A percentile compares a stretch with the other conserved stretches of the same genome.
Evolutionary conservation across 2,888 invertebrate species (phyloP).

Genomic region (Neoitamus cyanurus): DNA sequence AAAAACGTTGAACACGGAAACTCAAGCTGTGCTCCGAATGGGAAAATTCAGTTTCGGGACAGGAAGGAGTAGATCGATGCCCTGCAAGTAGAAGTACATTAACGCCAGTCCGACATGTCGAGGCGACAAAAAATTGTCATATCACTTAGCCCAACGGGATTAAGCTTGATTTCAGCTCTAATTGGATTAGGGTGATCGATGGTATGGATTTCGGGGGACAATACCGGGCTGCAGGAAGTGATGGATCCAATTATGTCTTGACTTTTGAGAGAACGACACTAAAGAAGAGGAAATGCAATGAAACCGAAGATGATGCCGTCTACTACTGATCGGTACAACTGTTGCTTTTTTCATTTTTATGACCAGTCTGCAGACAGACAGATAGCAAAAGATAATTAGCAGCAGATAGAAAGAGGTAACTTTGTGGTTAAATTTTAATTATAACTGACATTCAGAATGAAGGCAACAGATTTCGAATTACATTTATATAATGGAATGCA

Average conservation of each 20-base stretch:
- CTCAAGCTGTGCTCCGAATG: slow-evolving; percentile 5
- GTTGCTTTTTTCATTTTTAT: too few relatives aligned
- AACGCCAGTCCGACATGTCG: background rate
- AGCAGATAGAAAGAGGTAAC: too few relatives aligned
- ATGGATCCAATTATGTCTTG: background rate
- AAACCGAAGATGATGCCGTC: background rate
- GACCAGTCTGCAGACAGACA: too few relatives aligned
- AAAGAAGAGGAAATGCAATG: background rate
- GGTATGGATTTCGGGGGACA: background rate
- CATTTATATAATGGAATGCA: too few relatives aligned
- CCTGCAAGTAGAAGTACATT: background rate
- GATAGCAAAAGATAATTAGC: too few relatives aligned
- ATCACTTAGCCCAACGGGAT: background rate
- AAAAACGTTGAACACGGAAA: background rate
- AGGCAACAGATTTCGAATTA: too few relatives aligned
- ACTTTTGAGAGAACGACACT: background rate
- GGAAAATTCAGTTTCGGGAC: background rate
- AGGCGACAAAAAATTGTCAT: background rate
- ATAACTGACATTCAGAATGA: too few relatives aligned
- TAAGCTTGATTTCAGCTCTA: slow-evolving; percentile 5
- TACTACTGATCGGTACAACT: too few relatives aligned
- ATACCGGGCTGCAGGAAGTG: background rate
- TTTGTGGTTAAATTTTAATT: too few relatives aligned
- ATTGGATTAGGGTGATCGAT: slow-evolving; percentile 2
- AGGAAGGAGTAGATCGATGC: background rate